These are phyloP conservation scores for Athrips mouffetella DNA, from an alignment of 2,888 invertebrate genomes.

Conservation along the genomic window DNA sequence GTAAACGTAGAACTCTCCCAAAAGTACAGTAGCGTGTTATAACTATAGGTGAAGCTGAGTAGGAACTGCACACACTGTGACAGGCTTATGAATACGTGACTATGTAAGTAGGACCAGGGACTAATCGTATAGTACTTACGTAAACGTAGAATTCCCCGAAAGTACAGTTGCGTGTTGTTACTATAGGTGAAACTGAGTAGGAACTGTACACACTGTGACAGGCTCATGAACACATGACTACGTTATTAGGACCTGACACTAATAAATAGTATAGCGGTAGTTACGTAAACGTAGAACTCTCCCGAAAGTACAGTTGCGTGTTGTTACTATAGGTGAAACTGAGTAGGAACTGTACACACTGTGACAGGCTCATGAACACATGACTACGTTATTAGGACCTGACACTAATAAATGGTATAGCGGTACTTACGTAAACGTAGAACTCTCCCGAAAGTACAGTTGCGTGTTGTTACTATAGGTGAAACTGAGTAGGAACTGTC, in stretches of 20 bases:
- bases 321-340: constrained; percentile 86
- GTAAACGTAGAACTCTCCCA: constrained; percentile 71
- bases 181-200: too few species aligned
- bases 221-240: too few species aligned
- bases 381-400: constrained; percentile 74
- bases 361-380: constrained; percentile 96
- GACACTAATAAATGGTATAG: constrained; percentile 16
- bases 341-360: constrained; percentile 94
- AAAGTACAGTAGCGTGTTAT: too few species aligned
- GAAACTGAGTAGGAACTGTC: constrained; percentile 94
- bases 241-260: too few species aligned
- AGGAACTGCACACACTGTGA: too few species aligned
- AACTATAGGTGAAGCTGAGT: too few species aligned
- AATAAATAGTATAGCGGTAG: too few species aligned
- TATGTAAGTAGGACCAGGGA: too few species aligned
- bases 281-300: constrained; percentile 22
- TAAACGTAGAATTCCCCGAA: neutral
- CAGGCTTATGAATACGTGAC: too few species aligned
- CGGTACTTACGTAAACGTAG: constrained; percentile 67
- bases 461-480: constrained; percentile 80
- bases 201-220: too few species aligned
- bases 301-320: constrained; percentile 69
- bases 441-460: constrained; percentile 75
- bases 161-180: too few species aligned
- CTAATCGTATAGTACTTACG: too few species aligned